phyloP scores from a whole-genome alignment of 2,113 vertebrate species.

The Bothrops jararaca region DNA sequence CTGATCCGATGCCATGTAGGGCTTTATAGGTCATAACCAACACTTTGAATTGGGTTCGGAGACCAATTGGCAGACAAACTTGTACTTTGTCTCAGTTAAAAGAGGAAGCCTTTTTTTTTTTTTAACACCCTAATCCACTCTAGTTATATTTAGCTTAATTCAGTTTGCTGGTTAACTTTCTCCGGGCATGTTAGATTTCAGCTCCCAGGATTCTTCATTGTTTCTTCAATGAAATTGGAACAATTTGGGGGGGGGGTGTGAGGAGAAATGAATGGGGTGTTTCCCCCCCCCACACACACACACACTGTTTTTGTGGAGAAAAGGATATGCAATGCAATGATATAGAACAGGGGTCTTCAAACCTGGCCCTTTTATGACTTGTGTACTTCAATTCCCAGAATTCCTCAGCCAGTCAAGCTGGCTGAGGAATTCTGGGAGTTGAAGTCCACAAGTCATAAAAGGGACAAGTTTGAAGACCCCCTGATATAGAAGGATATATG shows the following conservation, averaged over 20 bases:
- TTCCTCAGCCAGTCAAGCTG: too few relatives aligned
- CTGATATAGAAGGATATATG: neutral
- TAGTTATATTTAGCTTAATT: neutral
- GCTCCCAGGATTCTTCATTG: neutral
- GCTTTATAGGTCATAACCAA: too few relatives aligned
- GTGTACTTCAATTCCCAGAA: too few relatives aligned
- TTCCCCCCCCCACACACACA: too few relatives aligned
- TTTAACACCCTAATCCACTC: neutral
- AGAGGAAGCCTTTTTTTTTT: neutral
- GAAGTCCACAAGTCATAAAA: too few relatives aligned
- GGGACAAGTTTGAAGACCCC: too few relatives aligned
- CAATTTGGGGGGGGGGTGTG: neutral
- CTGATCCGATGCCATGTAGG: too few relatives aligned
- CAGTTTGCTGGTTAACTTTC: neutral
- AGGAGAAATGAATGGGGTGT: neutral
- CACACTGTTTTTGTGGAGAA: neutral
- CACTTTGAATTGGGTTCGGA: too few relatives aligned
- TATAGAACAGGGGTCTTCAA: too few relatives aligned
- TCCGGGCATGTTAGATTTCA: neutral
- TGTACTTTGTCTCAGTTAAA: neutral
- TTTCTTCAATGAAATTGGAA: neutral
- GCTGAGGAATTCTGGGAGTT: too few relatives aligned
- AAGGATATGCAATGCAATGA: neutral
- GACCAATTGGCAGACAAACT: too few relatives aligned
- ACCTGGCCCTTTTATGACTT: too few relatives aligned